Percentiles rank a stretch among this genome's conserved stretches.
Conservation (phyloP, 2,888 invertebrate species). For the Troides oblongomaculatus region DNA sequence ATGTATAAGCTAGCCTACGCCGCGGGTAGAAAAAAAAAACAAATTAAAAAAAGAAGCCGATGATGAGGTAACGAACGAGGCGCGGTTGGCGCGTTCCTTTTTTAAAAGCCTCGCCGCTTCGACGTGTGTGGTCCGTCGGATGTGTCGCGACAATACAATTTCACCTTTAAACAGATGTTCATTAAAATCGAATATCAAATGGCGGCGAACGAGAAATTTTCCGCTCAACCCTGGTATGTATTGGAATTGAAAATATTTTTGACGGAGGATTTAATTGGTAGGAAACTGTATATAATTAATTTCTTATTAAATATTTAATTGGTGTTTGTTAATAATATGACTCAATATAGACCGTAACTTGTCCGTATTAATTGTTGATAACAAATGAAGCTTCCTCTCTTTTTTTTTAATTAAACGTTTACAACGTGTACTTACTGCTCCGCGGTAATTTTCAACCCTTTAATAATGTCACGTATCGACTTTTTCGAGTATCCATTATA, state of each 20-base stretch:
- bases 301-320: slow-evolving; percentile 46
- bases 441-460: slow-evolving; percentile 10
- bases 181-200: slow-evolving; percentile 34
- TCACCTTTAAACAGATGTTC: slow-evolving; percentile 27
- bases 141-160: slow-evolving; percentile 32
- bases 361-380: slow-evolving; percentile 27
- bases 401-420: slow-evolving; percentile 20
- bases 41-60: slow-evolving; percentile 61
- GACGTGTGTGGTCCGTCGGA: slow-evolving; percentile 72
- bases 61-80: slow-evolving; percentile 79
- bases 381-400: slow-evolving; percentile 19
- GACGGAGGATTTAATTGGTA: slow-evolving; percentile 54
- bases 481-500: slow-evolving; percentile 1
- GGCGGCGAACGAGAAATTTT: slow-evolving; percentile 34
- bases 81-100: slow-evolving; percentile 76
- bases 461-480: not conserved
- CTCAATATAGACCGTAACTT: slow-evolving; percentile 41
- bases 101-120: slow-evolving; percentile 67
- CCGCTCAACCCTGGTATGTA: slow-evolving; percentile 42
- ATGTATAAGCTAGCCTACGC: slow-evolving; percentile 69
- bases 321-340: slow-evolving; percentile 42
- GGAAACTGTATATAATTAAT: slow-evolving; percentile 56
- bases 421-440: slow-evolving; percentile 4
- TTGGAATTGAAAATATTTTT: slow-evolving; percentile 53
- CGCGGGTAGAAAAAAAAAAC: slow-evolving; percentile 60